These are phyloP conservation scores for Petrolisthes cinctipes DNA, from an alignment of 2,888 invertebrate species.

Conservation along the genomic window DNA sequence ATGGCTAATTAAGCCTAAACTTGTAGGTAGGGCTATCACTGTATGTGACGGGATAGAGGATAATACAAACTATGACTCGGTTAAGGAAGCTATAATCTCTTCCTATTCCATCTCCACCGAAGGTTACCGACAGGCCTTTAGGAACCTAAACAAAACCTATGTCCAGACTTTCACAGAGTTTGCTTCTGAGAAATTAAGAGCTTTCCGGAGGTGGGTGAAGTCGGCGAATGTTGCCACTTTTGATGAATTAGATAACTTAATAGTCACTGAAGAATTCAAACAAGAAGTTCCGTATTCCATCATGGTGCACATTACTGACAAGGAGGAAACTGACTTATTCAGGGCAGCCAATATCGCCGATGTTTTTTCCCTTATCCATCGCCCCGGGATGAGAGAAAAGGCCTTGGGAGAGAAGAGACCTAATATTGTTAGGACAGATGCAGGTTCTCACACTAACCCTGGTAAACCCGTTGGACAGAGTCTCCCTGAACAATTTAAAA, in stretches of 20 bases:
- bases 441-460: not conserved
- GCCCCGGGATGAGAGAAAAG: not conserved
- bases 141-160: constrained; percentile 22
- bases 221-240: constrained; percentile 27
- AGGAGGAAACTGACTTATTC: constrained; percentile 8
- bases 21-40: not conserved
- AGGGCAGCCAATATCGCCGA: constrained; percentile 21
- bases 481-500: not conserved
- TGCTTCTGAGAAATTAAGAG: constrained; percentile 35
- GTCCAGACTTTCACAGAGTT: constrained; percentile 30
- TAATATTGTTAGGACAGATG: constrained; percentile 5
- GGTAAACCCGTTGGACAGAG: constrained; percentile 4
- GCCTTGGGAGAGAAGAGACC: not conserved
- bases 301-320: constrained; percentile 25
- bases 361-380: constrained; percentile 22
- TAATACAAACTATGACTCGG: constrained; percentile 7
- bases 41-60: not conserved
- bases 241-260: constrained; percentile 17
- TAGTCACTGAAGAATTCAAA: constrained; percentile 36
- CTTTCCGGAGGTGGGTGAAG: constrained; percentile 20
- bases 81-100: constrained; percentile 16
- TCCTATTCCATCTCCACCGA: constrained; percentile 29
- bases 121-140: constrained; percentile 38
- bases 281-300: constrained; percentile 19
- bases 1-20: constrained; percentile 30